Evolutionary conservation across 2,797 vertebrate genomes (phyloP).

Genomic region (Peromyscus nudipes): DNA sequence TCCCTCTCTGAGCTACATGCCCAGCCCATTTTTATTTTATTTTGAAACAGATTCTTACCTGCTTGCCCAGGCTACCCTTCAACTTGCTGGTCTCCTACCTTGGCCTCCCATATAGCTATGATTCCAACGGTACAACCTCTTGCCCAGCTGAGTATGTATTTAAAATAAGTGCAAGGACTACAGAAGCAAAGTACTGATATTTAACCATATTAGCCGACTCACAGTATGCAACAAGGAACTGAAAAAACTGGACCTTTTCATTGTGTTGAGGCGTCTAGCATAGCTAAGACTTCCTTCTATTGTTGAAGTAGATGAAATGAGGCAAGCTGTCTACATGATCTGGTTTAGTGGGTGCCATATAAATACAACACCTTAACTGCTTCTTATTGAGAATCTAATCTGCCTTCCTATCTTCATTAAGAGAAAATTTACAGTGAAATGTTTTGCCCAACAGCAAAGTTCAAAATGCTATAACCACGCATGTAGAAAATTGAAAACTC

Average conservation of each 20-base stretch:
- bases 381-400: conserved; percentile 17
- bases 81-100: not conserved
- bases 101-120: too few species aligned
- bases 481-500: conserved; percentile 63
- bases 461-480: conserved; percentile 23
- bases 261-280: not conserved
- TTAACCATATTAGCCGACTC: not conserved
- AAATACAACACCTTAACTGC: not conserved
- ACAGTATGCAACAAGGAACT: not conserved
- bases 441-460: conserved; percentile 18
- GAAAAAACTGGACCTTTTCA: not conserved
- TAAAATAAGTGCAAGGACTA: not conserved
- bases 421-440: conserved; percentile 29
- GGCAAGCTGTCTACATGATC: not conserved
- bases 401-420: conserved; percentile 45
- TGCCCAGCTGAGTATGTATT: not conserved
- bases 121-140: not conserved
- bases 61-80: not conserved
- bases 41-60: not conserved
- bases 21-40: not conserved
- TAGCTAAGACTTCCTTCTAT: not conserved
- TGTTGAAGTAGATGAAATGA: not conserved
- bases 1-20: not conserved
- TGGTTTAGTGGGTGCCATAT: conserved; percentile 1
- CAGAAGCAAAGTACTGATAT: not conserved